Evolutionary conservation across 2,113 vertebrate genomes (phyloP).

Genomic region (Pomatorhinus ruficollis): DNA sequence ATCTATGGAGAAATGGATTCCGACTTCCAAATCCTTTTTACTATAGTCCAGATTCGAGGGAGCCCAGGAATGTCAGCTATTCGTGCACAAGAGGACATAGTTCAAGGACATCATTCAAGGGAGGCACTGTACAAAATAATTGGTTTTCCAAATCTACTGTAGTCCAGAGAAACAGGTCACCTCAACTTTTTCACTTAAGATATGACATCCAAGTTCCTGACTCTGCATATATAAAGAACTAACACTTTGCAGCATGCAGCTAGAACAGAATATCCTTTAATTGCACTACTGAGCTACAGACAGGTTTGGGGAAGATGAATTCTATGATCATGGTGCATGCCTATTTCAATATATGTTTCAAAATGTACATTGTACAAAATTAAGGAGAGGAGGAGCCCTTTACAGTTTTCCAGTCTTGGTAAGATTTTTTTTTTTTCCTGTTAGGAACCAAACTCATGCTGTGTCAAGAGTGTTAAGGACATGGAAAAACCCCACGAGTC

Average conservation of each 20-base stretch:
- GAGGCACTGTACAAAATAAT: background rate
- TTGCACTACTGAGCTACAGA: background rate
- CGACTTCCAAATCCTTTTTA: background rate
- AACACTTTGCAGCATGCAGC: background rate
- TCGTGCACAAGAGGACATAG: background rate
- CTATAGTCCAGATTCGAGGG: background rate
- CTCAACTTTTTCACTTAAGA: background rate
- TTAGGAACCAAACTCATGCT: background rate
- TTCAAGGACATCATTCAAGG: background rate
- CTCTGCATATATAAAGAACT: background rate
- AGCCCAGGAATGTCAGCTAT: background rate
- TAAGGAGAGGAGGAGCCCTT: background rate
- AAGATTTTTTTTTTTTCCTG: background rate
- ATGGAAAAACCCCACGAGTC: accelerated
- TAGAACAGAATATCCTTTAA: background rate
- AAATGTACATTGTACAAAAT: background rate
- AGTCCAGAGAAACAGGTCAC: background rate
- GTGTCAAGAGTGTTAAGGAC: background rate
- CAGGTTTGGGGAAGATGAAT: background rate
- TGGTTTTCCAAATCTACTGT: background rate
- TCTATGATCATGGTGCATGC: background rate
- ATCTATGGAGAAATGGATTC: background rate
- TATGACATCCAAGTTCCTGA: background rate
- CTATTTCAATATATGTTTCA: background rate
- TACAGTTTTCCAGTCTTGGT: background rate